phyloP scores from a whole-genome alignment of 1,140 invertebrate genomes.

The Drosophila lacteicornis region DNA sequence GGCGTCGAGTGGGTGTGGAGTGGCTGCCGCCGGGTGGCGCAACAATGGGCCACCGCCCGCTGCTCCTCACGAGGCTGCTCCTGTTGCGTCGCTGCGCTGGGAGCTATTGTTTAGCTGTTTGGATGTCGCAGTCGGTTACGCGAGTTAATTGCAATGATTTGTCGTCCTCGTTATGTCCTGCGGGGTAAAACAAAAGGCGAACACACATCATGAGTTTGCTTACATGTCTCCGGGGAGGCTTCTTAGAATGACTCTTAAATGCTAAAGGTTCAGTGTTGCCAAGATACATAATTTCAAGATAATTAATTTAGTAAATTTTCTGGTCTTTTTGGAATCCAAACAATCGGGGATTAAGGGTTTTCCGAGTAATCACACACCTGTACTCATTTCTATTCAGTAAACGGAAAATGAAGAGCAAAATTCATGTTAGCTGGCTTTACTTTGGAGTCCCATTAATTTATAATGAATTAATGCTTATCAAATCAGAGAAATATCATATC shows the following conservation, averaged over 20 bases:
- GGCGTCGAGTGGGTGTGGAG: slow-evolving; percentile 16
- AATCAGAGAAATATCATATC: too few relatives aligned
- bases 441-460: too few relatives aligned
- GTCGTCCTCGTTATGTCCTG: slow-evolving; percentile 64
- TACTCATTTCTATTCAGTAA: too few relatives aligned
- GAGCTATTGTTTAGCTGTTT: slow-evolving; percentile 46
- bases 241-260: background rate
- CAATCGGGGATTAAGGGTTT: too few relatives aligned
- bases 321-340: background rate
- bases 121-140: slow-evolving; percentile 47
- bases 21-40: slow-evolving; percentile 28
- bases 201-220: slow-evolving; percentile 23
- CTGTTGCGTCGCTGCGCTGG: slow-evolving; percentile 26
- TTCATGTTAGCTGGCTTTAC: too few relatives aligned
- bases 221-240: slow-evolving; percentile 10
- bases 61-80: slow-evolving; percentile 27
- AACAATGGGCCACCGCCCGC: slow-evolving; percentile 35
- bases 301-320: background rate
- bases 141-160: slow-evolving; percentile 77
- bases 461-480: too few relatives aligned
- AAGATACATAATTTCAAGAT: background rate
- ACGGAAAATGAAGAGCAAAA: too few relatives aligned
- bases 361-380: too few relatives aligned
- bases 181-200: slow-evolving; percentile 19
- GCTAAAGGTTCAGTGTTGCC: background rate